Conservation (phyloP, 2,113 vertebrate species). For the Phaethon lepturus region DNA sequence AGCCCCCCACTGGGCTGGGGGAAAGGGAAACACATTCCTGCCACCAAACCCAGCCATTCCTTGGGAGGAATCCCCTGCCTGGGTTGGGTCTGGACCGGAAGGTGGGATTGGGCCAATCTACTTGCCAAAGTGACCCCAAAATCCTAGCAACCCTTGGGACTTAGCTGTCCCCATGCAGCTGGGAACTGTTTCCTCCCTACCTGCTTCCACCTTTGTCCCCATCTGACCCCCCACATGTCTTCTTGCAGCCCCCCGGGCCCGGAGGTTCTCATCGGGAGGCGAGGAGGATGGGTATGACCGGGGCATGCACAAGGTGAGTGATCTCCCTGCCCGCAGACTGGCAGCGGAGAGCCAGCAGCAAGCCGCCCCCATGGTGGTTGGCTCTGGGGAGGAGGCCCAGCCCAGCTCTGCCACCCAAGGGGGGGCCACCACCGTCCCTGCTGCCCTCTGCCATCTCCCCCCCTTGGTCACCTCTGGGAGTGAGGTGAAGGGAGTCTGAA, state of each 20-base stretch:
- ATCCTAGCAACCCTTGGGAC: background rate
- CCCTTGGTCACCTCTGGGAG: background rate
- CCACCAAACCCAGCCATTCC: background rate
- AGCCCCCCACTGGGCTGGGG: fast-evolving
- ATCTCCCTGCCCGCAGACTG: background rate
- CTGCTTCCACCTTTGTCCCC: background rate
- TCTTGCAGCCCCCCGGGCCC: constrained; percentile 78
- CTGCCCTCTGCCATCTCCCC: background rate
- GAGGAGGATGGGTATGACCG: constrained; percentile 86
- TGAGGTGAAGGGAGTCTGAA: background rate
- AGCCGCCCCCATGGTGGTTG: fast-evolving
- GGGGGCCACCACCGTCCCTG: background rate
- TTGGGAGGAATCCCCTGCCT: background rate
- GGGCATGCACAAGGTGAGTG: constrained; percentile 84
- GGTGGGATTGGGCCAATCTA: background rate
- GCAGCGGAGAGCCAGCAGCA: background rate
- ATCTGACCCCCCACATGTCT: background rate
- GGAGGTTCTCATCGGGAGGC: constrained; percentile 85
- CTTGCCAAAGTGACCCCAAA: background rate
- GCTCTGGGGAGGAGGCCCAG: background rate
- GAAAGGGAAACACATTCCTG: background rate
- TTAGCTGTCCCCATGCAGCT: fast-evolving
- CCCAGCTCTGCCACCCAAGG: background rate
- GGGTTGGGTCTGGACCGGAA: fast-evolving
- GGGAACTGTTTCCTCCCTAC: background rate